Base-by-base conservation (phyloP, 2,113 vertebrate species). In the Numida meleagris region DNA sequence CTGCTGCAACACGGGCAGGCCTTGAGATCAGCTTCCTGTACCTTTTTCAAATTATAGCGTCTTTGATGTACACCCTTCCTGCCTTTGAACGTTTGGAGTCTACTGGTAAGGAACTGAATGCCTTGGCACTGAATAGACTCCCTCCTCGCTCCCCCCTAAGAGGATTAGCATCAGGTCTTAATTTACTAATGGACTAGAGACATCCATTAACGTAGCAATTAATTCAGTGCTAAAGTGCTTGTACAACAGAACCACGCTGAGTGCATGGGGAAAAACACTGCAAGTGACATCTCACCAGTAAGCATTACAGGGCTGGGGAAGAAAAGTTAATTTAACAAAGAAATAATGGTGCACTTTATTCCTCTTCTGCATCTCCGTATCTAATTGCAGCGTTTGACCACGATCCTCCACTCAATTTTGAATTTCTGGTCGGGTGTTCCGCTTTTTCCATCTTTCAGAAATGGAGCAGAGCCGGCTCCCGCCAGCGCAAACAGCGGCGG, bases 171-270 rank as follows among this genome's bases (percentile, higher is more conserved):
- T 92, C 94, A 94, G 81, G 70, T 85, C 92, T 92, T 94, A 90
- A 96, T 94, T 95, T 90, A 87, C 95, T 96, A 96, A 96, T 96
- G 94, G 93, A 94, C 82, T 85, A 83, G 5, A 96, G 88, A 92
- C 90, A 95, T 78, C 92, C 95, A 96, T 93, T 96, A 95, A 93
- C 1, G 7, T 59, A 89, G 81, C 86, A 96, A 97, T 96, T 96
- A 96, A 95, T 95, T 96, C 95, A 88, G 82, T 88, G 88, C 94
- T 96, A 89, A 96, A 95, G 94, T 94, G 93, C 82, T 93, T 86
- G 84, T 79, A 80, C 93, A 75, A 95, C 0, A 3, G 92, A 95
- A 40, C 53, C 88, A 92, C 0, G 2, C 88, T 93, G 96, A 94
- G 88, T 75, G 74, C 90, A 86, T 0, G 0, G 17, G 51, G 20